phyloP scores from a whole-genome alignment of 1,140 invertebrate species.

The Drosophila rufa region DNA sequence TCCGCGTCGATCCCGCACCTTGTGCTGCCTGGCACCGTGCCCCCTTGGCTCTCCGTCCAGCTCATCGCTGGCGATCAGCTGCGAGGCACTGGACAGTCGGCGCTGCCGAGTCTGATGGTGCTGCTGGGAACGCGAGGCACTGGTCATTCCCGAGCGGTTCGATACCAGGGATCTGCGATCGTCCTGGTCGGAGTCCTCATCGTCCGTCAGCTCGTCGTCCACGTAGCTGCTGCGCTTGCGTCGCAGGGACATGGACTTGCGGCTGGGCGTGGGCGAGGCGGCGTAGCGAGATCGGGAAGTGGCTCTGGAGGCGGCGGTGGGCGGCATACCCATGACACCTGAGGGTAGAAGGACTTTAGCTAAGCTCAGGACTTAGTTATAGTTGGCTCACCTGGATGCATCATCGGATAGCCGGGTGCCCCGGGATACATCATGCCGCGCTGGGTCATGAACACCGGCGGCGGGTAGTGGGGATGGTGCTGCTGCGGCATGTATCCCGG shows the following conservation, averaged over 20 bases:
- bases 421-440: conserved; percentile 82
- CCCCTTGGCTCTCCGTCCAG: conserved; percentile 50
- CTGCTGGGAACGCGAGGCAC: conserved; percentile 61
- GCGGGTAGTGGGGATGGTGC: conserved; percentile 84
- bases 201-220: conserved; percentile 86
- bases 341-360: not conserved
- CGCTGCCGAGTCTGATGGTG: conserved; percentile 62
- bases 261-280: conserved; percentile 89
- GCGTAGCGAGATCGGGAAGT: conserved; percentile 86
- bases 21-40: conserved; percentile 45
- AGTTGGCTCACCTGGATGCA: conserved; percentile 80
- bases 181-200: conserved; percentile 87
- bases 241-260: conserved; percentile 87
- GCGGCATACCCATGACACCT: conserved; percentile 79
- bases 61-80: conserved; percentile 66
- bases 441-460: conserved; percentile 79
- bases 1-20: conserved; percentile 62
- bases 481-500: conserved; percentile 85
- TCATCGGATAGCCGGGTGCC: conserved; percentile 70
- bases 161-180: conserved; percentile 86
- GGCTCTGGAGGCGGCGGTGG: conserved; percentile 83
- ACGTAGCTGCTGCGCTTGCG: conserved; percentile 85
- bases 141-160: conserved; percentile 76
- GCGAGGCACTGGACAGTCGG: conserved; percentile 81
- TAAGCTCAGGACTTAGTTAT: no score